phyloP scores from a whole-genome alignment of 1,140 invertebrate genomes.

The Drosophila nigromelanica region DNA sequence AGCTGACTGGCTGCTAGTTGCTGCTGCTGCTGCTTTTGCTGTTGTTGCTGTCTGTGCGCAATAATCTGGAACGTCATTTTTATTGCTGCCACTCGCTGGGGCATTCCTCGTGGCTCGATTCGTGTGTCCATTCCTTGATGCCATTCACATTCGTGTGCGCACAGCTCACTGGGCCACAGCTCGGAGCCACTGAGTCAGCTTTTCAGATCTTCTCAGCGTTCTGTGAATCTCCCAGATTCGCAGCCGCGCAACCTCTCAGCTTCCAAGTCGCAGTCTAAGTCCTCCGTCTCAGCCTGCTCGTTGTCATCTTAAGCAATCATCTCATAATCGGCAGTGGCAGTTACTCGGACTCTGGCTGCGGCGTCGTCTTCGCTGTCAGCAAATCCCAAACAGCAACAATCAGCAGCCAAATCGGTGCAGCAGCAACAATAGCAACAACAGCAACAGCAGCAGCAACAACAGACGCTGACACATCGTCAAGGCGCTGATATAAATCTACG shows the following conservation, averaged over 20 bases:
- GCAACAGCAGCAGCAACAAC: conserved; percentile 11
- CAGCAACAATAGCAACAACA: conserved; percentile 21
- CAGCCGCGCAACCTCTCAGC: conserved; percentile 7
- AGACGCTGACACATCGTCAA: conserved; percentile 55
- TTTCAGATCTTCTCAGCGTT: too few relatives aligned
- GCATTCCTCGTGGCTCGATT: conserved; percentile 59
- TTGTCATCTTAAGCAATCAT: conserved; percentile 82
- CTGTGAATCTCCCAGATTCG: background rate
- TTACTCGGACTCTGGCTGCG: background rate
- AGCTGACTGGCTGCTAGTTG: conserved; percentile 22
- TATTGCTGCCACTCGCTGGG: conserved; percentile 80
- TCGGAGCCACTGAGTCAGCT: conserved; percentile 19
- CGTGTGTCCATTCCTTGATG: conserved; percentile 28
- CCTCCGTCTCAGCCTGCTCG: conserved; percentile 52
- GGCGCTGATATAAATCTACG: conserved; percentile 69
- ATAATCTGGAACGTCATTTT: conserved; percentile 83
- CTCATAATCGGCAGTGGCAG: conserved; percentile 79
- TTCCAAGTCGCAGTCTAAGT: background rate
- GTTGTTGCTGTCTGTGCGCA: conserved; percentile 50
- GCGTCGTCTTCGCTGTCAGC: conserved; percentile 44
- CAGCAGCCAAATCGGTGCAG: conserved; percentile 34
- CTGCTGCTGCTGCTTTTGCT: conserved; percentile 15
- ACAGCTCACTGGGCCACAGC: conserved; percentile 23
- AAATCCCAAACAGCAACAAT: conserved; percentile 56
- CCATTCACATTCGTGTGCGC: conserved; percentile 17